Percentiles rank a stretch among this genome's conserved stretches.
Evolutionary conservation across 2,113 vertebrate genomes (phyloP).

Genomic region (Scatophagus argus): DNA sequence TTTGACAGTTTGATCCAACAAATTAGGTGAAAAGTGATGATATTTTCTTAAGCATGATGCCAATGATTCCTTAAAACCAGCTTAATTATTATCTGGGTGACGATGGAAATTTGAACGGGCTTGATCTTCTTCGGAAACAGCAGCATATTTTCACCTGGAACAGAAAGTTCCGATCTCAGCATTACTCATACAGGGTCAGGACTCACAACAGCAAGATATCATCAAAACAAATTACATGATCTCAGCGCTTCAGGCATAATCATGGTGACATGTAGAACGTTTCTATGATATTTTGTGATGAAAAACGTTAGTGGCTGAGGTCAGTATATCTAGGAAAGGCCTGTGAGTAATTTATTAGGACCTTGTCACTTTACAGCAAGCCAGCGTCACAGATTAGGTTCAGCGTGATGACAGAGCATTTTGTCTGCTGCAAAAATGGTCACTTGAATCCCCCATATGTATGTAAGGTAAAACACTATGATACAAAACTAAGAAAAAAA

Average conservation of each 20-base stretch:
- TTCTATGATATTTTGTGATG: conserved; percentile 5
- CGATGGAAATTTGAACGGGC: neutral
- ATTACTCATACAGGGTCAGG: conserved; percentile 34
- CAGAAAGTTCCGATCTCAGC: conserved; percentile 42
- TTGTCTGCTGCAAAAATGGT: conserved; percentile 1
- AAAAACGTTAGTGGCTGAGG: conserved; percentile 9
- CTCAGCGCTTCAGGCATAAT: neutral
- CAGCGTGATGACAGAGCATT: neutral
- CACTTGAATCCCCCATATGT: neutral
- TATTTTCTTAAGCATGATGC: conserved; percentile 6
- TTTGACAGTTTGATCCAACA: neutral
- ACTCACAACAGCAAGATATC: conserved; percentile 1
- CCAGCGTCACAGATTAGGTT: neutral
- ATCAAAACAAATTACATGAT: conserved; percentile 30
- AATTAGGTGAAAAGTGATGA: neutral
- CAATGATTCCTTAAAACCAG: neutral
- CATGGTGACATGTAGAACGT: conserved; percentile 21
- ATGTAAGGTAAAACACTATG: neutral
- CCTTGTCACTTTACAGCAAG: conserved; percentile 27
- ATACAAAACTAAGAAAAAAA: neutral
- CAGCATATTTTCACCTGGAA: conserved; percentile 61
- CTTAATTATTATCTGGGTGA: neutral
- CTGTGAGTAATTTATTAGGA: conserved; percentile 38
- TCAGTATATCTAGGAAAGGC: conserved; percentile 1
- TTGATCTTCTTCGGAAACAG: conserved; percentile 27